A percentile compares a stretch with the other conserved stretches of the same genome.
Evolutionary conservation across 2,797 vertebrate species (phyloP).

Genomic region (Geotrypetes seraphini): DNA sequence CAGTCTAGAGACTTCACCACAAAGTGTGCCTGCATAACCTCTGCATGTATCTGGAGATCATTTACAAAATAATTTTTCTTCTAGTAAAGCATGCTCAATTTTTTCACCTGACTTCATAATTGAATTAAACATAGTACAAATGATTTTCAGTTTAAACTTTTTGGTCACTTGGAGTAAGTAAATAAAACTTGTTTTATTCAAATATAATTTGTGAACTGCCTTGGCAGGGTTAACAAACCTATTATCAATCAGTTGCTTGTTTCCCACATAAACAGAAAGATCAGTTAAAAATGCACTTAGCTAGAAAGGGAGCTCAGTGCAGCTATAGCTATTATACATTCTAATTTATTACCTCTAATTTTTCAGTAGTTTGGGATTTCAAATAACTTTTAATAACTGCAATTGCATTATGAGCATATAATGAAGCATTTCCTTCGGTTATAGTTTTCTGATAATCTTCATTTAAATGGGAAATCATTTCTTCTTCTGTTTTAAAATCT

Average conservation of each 20-base stretch:
- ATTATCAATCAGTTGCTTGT: too few species aligned
- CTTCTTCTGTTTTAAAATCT: slow-evolving; percentile 76
- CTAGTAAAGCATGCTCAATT: not conserved
- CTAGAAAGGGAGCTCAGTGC: not conserved
- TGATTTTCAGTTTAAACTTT: too few species aligned
- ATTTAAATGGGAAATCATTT: slow-evolving; percentile 64
- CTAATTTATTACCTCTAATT: slow-evolving; percentile 55
- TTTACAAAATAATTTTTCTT: not conserved
- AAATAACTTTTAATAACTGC: slow-evolving; percentile 61
- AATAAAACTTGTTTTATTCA: too few species aligned
- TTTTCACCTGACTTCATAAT: too few species aligned
- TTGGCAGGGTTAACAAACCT: too few species aligned
- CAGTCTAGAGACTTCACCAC: too few species aligned
- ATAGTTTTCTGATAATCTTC: slow-evolving; percentile 63
- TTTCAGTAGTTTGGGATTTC: slow-evolving; percentile 27
- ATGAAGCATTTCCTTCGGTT: slow-evolving; percentile 35
- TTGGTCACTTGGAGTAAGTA: too few species aligned
- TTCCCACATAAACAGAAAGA: too few species aligned
- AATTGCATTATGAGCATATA: slow-evolving; percentile 56
- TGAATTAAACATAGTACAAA: too few species aligned
- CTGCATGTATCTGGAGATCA: too few species aligned
- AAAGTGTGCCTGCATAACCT: too few species aligned
- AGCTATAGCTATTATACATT: not conserved
- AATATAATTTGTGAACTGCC: too few species aligned
- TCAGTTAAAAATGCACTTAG: not conserved